Evolutionary conservation across 1,140 invertebrate species (phyloP).

Genomic region (Mycetomoellerius zeteki): DNA sequence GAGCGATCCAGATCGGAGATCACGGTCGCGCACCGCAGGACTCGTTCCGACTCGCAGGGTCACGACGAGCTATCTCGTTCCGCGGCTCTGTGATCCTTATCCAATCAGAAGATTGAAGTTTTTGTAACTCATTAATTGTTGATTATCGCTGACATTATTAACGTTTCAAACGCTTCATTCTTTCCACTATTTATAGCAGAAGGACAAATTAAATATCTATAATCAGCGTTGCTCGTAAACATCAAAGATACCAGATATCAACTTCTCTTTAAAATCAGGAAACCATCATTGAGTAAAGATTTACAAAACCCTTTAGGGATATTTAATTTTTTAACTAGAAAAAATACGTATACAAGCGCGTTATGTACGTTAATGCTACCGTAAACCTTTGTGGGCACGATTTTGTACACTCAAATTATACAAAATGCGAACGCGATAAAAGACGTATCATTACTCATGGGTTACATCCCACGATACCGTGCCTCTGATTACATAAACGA

Average conservation of each 20-base stretch:
- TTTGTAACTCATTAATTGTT: conserved; percentile 46
- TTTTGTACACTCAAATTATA: conserved; percentile 32
- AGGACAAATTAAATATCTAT: neutral
- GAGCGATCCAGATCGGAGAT: conserved; percentile 81
- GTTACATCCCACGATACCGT: conserved; percentile 44
- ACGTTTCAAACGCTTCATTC: neutral
- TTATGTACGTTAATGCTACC: conserved; percentile 36
- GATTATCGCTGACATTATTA: conserved; percentile 8
- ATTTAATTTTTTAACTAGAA: neutral
- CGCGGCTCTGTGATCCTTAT: conserved; percentile 12
- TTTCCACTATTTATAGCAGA: neutral
- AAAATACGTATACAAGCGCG: neutral
- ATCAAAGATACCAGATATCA: conserved; percentile 8
- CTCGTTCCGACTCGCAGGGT: conserved; percentile 67
- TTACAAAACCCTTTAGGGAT: neutral
- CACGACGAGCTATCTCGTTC: conserved; percentile 64
- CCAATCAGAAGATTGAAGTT: conserved; percentile 21
- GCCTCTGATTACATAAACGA: conserved; percentile 60
- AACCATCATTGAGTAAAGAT: neutral
- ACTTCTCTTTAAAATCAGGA: neutral
- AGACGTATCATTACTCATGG: conserved; percentile 51
- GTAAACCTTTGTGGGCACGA: conserved; percentile 1
- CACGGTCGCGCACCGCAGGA: conserved; percentile 65
- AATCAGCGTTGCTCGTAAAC: neutral
- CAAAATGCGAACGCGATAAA: conserved; percentile 36